These are phyloP conservation scores for Drosophila dives DNA, from an alignment of 2,888 invertebrate species.

Conservation along the genomic window DNA sequence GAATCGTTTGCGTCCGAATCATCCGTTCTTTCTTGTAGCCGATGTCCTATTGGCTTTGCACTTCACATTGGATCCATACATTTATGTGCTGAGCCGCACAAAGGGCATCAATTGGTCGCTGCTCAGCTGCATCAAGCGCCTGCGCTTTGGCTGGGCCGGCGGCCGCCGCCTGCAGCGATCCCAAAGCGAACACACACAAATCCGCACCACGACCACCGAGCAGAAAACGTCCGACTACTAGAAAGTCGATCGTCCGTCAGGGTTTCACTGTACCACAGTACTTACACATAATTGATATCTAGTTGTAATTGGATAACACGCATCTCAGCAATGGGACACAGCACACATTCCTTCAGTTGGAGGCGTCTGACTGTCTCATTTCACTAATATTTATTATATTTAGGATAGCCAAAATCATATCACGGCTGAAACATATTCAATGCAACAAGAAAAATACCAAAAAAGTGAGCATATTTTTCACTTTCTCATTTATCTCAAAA, in stretches of 20 bases:
- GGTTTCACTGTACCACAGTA: constrained; percentile 31
- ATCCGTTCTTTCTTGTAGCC: constrained; percentile 86
- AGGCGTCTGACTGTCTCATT: constrained; percentile 33
- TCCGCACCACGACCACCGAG: constrained; percentile 82
- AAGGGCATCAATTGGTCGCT: constrained; percentile 83
- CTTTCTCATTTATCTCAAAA: constrained; percentile 26
- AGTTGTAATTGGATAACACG: constrained; percentile 21
- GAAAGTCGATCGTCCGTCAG: constrained; percentile 62
- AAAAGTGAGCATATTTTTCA: neutral
- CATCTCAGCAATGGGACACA: constrained; percentile 48
- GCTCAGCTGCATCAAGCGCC: constrained; percentile 81
- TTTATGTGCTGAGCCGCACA: constrained; percentile 91
- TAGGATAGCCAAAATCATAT: constrained; percentile 44
- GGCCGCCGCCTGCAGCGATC: constrained; percentile 74
- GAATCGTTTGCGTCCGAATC: constrained; percentile 73
- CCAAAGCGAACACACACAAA: constrained; percentile 83
- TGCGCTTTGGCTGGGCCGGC: constrained; percentile 78
- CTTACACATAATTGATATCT: constrained; percentile 20
- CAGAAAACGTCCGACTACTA: constrained; percentile 83
- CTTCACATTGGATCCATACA: constrained; percentile 93
- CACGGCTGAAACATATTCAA: constrained; percentile 34
- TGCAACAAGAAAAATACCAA: neutral
- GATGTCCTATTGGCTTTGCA: constrained; percentile 92
- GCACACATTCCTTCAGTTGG: constrained; percentile 38
- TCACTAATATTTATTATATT: constrained; percentile 8